Conservation (phyloP, 2,888 invertebrate species). For the Athalia circularis region DNA sequence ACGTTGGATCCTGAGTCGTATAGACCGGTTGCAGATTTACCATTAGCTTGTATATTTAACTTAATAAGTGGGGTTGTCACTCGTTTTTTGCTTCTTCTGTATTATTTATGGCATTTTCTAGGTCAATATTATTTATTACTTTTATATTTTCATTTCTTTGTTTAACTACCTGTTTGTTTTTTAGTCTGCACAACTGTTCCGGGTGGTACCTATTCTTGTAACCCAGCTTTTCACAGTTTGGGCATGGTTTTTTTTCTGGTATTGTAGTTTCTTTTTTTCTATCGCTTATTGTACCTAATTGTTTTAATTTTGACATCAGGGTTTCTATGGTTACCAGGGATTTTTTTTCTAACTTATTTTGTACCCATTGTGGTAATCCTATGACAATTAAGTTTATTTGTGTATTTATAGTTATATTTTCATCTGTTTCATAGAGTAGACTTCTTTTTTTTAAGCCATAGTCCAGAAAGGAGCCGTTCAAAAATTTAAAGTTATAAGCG, state of each 20-base stretch:
- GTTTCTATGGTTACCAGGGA: conserved; percentile 17
- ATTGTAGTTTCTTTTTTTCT: conserved; percentile 13
- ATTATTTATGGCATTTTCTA: not conserved
- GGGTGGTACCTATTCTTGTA: conserved; percentile 41
- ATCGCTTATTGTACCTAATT: conserved; percentile 1
- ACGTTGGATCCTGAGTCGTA: conserved; percentile 38
- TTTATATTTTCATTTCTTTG: conserved; percentile 27
- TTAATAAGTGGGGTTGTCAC: conserved; percentile 24
- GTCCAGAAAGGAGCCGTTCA: conserved; percentile 39
- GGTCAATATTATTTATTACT: conserved; percentile 16
- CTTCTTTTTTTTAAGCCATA: conserved; percentile 46
- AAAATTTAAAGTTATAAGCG: conserved; percentile 42
- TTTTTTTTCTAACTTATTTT: conserved; percentile 34
- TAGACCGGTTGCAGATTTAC: conserved; percentile 2
- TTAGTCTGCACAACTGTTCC: conserved; percentile 9
- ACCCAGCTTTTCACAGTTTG: conserved; percentile 44
- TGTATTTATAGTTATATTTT: conserved; percentile 12
- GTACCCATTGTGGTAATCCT: conserved; percentile 29
- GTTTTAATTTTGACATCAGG: conserved; percentile 34
- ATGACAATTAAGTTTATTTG: conserved; percentile 40
- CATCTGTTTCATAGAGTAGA: conserved; percentile 36
- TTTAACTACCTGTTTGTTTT: not conserved
- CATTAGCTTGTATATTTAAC: conserved; percentile 24
- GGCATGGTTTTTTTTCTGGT: conserved; percentile 17
- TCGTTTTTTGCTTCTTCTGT: conserved; percentile 41